Evolutionary conservation across 2,888 invertebrate genomes (phyloP), one percentile per base, ranked within the genome.

Genomic region (Thyatira batis): DNA sequence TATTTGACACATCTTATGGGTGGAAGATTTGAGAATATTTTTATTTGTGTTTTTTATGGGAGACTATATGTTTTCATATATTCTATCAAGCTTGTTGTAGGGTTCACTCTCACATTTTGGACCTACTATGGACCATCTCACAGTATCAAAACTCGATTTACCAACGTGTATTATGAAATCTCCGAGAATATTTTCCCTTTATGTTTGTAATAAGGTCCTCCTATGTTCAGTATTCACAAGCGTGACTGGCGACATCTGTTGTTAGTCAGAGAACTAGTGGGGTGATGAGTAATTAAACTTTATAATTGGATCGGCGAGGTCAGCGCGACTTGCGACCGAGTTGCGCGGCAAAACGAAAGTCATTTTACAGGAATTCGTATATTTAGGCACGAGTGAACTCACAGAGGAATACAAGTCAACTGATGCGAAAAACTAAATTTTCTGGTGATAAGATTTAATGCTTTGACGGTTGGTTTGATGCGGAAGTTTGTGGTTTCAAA

Each of bases 231-330:
- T 39, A 39, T 39, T 27, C 48, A 25, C 27, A 17, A 17, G 48
- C 48, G 20, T 48, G 55, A 52, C 33, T 49, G 63, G 63, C 52
- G 44, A 52, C 61, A 51, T 45, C 54, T 28, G 28, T 27, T 51
- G 56, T 54, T 55, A 60, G 59, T 62, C 54, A 61, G 54, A 60
- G 55, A 67, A 67, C 70, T 63, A 69, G 54, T 69, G 60, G 52
- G 53, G 61, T 72, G 70, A 73, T 75, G 73, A 71, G 81, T 80
- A 82, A 82, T 82, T 80, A 80, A 82, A 82, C 71, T 82, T 82
- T 76, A 63, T 81, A 81, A 82, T 82, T 82, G 81, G 77, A 76
- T 75, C 63, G 64, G 62, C 57, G 67, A 58, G 67, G 76, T 76
- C 75, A 71, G 63, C 66, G 51, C 28, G 50, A 53, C 53, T 50